Conservation (phyloP, 2,113 vertebrate species). For the Lagopus leucura region DNA sequence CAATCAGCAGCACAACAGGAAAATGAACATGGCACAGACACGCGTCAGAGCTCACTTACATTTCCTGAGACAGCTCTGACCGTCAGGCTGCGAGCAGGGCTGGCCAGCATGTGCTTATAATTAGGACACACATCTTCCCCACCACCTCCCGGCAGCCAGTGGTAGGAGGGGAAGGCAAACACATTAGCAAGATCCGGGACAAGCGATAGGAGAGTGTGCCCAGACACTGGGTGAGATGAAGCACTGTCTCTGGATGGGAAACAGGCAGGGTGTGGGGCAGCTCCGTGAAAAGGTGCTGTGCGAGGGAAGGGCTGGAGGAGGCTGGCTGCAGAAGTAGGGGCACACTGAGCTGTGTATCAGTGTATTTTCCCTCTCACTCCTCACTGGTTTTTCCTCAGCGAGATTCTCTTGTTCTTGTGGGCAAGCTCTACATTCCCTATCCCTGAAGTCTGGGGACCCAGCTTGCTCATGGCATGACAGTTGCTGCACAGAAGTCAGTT, state of each 20-base stretch:
- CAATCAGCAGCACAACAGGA: slow-evolving; percentile 71
- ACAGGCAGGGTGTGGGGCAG: not conserved
- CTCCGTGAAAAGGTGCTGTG: not conserved
- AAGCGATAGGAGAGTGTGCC: not conserved
- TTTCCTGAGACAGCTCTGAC: slow-evolving; percentile 27
- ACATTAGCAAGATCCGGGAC: fast-evolving
- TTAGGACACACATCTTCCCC: not conserved
- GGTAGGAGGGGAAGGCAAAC: not conserved
- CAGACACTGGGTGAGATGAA: fast-evolving
- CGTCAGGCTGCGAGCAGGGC: not conserved
- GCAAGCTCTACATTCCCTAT: not conserved
- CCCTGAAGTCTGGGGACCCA: not conserved
- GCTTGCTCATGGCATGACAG: not conserved
- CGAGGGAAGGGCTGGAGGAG: not conserved
- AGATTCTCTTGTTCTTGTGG: not conserved
- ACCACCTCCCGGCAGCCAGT: not conserved
- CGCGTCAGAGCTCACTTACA: slow-evolving; percentile 16
- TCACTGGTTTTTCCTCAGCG: not conserved
- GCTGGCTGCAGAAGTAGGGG: not conserved
- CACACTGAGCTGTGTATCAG: not conserved
- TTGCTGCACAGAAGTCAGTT: not conserved
- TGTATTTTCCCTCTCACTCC: not conserved
- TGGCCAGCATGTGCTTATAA: not conserved
- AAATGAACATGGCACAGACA: slow-evolving; percentile 64
- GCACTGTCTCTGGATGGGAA: not conserved